These are phyloP conservation scores for Anoura caudifer DNA, from an alignment of 2,113 vertebrate species.

Conservation along the genomic window DNA sequence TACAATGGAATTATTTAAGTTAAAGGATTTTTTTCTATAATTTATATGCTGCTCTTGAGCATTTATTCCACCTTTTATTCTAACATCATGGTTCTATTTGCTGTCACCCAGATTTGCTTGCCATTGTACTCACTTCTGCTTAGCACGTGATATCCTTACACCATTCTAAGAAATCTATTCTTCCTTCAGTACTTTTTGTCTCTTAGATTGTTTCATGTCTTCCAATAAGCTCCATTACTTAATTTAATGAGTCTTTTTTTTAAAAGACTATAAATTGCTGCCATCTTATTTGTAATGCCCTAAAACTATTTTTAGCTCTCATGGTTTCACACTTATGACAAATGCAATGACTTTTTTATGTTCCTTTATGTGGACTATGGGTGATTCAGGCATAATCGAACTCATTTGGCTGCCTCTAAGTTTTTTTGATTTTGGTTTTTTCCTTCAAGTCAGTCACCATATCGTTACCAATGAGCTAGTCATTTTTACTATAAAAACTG, in stretches of 20 bases:
- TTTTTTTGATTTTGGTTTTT: not conserved
- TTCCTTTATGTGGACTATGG: not conserved
- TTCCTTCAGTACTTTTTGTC: slow-evolving; percentile 44
- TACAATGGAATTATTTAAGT: not conserved
- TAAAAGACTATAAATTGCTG: not conserved
- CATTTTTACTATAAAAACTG: not conserved
- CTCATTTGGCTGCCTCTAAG: not conserved
- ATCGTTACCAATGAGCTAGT: not conserved
- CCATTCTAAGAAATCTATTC: slow-evolving; percentile 55
- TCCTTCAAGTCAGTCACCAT: not conserved
- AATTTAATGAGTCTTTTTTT: slow-evolving; percentile 52
- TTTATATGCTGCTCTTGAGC: not conserved
- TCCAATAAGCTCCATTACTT: not conserved
- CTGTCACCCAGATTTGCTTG: slow-evolving; percentile 45
- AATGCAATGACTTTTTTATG: not conserved
- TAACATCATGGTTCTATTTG: slow-evolving; percentile 46
- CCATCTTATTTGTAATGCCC: not conserved
- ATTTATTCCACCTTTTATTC: slow-evolving; percentile 28
- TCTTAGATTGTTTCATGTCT: slow-evolving; percentile 60
- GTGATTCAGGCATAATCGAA: not conserved
- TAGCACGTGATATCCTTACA: slow-evolving; percentile 13
- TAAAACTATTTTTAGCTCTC: not conserved
- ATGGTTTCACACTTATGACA: not conserved
- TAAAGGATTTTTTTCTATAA: not conserved
- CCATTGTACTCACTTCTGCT: slow-evolving; percentile 60